These are phyloP conservation scores for Synergus umbraculus DNA, from an alignment of 2,888 invertebrate species.

Conservation along the genomic window DNA sequence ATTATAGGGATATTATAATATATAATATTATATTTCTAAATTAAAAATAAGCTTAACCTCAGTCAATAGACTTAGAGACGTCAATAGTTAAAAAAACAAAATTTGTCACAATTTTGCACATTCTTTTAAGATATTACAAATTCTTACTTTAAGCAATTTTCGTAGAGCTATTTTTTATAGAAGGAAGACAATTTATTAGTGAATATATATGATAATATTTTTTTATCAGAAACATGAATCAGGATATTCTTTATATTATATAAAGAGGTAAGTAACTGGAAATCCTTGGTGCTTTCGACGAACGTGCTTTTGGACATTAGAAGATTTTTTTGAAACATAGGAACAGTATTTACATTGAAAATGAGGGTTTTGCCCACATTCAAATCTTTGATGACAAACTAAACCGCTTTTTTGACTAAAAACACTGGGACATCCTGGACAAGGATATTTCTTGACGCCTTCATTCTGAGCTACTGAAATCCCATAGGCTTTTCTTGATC, in stretches of 20 bases:
- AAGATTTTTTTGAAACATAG: slow-evolving; percentile 46
- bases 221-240: neutral
- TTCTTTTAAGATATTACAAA: neutral
- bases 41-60: neutral
- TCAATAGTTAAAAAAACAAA: neutral
- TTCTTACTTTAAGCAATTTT: neutral
- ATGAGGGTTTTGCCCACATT: slow-evolving; percentile 48
- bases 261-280: slow-evolving; percentile 32
- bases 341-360: slow-evolving; percentile 53
- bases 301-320: slow-evolving; percentile 41
- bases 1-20: too few relatives aligned
- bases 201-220: neutral
- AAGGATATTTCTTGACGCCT: slow-evolving; percentile 13
- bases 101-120: neutral
- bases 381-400: slow-evolving; percentile 35
- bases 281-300: slow-evolving; percentile 22
- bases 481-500: neutral
- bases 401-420: slow-evolving; percentile 32
- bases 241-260: neutral
- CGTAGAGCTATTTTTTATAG: neutral
- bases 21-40: too few relatives aligned
- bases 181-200: neutral
- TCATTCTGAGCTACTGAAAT: slow-evolving; percentile 5
- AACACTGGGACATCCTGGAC: slow-evolving; percentile 36
- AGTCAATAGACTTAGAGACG: neutral